Evolutionary conservation across 2,888 invertebrate genomes (phyloP).

Genomic region (Orchestes rusci): DNA sequence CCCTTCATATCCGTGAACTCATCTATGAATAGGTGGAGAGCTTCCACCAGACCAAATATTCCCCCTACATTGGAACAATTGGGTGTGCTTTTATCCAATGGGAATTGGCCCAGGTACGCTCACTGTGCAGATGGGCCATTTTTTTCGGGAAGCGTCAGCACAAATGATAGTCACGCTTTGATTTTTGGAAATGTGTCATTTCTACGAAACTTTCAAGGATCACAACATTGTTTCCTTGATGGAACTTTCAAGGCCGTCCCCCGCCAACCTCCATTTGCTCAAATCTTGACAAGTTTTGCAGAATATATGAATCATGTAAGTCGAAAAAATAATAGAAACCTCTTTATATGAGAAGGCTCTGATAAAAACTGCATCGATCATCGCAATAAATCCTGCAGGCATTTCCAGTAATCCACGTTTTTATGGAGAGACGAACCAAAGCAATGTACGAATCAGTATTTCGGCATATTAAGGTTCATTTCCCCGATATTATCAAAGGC

Average conservation of each 20-base stretch:
- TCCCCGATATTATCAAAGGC: neutral
- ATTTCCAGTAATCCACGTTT: conserved; percentile 9
- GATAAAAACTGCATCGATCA: no score
- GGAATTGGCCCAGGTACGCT: conserved; percentile 4
- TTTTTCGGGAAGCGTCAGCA: conserved; percentile 7
- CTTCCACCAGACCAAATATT: conserved; percentile 3
- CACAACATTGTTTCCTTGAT: no score
- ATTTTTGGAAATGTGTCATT: no score
- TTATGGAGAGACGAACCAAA: conserved; percentile 5
- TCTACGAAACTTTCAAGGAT: no score
- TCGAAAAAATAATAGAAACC: no score
- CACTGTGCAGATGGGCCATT: neutral
- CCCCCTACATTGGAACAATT: conserved; percentile 1
- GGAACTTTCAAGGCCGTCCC: no score
- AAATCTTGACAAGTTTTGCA: no score
- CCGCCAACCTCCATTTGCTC: no score
- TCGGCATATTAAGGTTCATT: neutral
- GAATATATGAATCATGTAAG: no score
- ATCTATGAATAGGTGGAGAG: conserved; percentile 4
- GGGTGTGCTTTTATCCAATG: conserved; percentile 1
- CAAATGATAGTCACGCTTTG: no score
- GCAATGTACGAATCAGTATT: conserved; percentile 9
- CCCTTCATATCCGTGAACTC: neutral
- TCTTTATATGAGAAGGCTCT: no score
- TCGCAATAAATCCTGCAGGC: no score